A percentile compares a stretch with the other conserved stretches of the same genome.
Conservation (phyloP, 2,888 invertebrate species). For the Drosophila borborema region DNA sequence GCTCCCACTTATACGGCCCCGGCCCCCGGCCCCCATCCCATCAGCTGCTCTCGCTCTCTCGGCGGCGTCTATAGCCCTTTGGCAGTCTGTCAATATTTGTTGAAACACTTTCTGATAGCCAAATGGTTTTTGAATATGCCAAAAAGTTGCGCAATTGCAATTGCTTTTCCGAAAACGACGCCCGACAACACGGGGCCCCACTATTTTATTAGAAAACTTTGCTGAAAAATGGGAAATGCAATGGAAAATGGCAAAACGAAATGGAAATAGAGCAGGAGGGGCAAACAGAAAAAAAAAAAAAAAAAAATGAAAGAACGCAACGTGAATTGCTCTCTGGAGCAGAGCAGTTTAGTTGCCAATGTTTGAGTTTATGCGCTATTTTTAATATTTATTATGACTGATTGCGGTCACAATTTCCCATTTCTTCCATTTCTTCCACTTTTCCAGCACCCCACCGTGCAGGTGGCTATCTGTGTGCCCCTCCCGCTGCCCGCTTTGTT, state of each 20-base stretch:
- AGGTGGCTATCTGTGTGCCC: background rate
- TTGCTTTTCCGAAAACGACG: constrained; percentile 56
- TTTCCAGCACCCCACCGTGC: too few species aligned
- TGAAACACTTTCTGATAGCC: constrained; percentile 81
- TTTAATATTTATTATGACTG: constrained; percentile 80
- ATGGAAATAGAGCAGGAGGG: background rate
- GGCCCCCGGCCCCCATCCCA: background rate
- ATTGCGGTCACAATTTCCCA: constrained; percentile 67
- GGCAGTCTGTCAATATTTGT: constrained; percentile 84
- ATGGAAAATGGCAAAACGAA: constrained; percentile 15
- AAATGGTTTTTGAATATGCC: constrained; percentile 79
- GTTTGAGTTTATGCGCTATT: constrained; percentile 78
- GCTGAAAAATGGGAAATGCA: constrained; percentile 40
- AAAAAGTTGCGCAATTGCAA: constrained; percentile 75
- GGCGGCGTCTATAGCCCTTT: constrained; percentile 44
- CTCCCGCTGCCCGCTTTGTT: constrained; percentile 30
- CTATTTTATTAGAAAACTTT: constrained; percentile 79
- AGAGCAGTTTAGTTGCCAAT: constrained; percentile 46
- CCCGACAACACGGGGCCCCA: constrained; percentile 46
- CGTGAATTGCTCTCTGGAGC: constrained; percentile 25
- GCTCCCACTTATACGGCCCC: background rate
- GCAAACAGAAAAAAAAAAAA: background rate
- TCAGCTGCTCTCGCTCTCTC: background rate
- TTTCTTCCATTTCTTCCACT: background rate
- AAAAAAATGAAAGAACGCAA: constrained; percentile 4